Conservation (phyloP, 2,888 invertebrate species). For the Maniola hyperantus region DNA sequence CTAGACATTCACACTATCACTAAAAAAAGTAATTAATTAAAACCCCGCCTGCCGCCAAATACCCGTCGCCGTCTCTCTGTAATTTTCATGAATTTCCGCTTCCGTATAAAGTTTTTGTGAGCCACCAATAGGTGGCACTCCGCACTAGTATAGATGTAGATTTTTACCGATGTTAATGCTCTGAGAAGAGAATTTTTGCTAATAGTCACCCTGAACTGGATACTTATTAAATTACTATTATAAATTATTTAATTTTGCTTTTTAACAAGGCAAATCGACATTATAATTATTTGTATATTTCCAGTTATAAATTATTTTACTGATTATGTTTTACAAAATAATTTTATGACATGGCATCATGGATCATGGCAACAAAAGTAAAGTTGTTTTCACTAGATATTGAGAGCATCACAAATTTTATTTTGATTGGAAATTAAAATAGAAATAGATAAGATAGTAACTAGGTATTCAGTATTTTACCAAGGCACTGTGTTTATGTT, state of each 20-base stretch:
- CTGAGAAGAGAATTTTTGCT: neutral
- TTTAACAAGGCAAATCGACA: no score
- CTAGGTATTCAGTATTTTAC: conserved; percentile 42
- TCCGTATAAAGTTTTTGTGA: neutral
- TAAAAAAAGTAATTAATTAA: no score
- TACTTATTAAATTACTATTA: no score
- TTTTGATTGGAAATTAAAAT: conserved; percentile 71
- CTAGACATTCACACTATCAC: no score
- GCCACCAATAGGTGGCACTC: neutral
- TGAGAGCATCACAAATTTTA: conserved; percentile 72
- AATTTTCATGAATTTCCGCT: neutral
- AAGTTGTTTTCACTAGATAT: conserved; percentile 75
- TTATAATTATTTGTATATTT: no score
- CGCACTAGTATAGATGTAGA: neutral
- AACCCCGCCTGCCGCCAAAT: no score
- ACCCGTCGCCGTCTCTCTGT: no score
- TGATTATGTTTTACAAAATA: neutral
- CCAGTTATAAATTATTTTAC: neutral
- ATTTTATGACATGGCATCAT: conserved; percentile 61
- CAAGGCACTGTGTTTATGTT: conserved; percentile 46
- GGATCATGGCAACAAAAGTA: conserved; percentile 76
- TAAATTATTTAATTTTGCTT: no score
- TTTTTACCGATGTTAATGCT: neutral
- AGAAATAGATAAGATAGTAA: conserved; percentile 47
- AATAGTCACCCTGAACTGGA: neutral